Conservation (phyloP, 2,888 invertebrate genomes). For the Antheraea assamensis region DNA sequence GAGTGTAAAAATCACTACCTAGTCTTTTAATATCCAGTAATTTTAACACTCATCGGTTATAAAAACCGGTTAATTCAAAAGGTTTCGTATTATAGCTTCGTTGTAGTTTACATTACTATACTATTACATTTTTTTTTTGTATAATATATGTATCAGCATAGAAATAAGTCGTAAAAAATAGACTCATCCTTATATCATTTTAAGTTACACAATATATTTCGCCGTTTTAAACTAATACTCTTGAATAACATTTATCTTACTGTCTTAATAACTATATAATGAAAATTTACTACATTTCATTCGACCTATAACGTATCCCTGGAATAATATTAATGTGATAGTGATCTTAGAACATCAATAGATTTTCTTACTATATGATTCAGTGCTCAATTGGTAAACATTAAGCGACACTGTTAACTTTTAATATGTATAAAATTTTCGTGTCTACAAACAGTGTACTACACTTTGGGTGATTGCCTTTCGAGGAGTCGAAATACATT, state of each 20-base stretch:
- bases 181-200: not conserved
- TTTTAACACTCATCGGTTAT: too few relatives aligned
- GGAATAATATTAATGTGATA: not conserved
- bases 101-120: too few relatives aligned
- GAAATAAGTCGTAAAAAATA: constrained; percentile 8
- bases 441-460: not conserved
- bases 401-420: not conserved
- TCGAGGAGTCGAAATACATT: not conserved
- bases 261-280: constrained; percentile 7
- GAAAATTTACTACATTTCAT: not conserved
- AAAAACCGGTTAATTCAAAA: not conserved
- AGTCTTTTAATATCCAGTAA: too few relatives aligned
- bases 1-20: too few relatives aligned
- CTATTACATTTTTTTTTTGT: not conserved
- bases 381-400: not conserved
- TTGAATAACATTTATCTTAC: constrained; percentile 1
- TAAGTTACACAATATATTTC: constrained; percentile 6
- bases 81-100: not conserved
- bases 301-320: not conserved
- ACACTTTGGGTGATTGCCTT: not conserved
- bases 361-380: not conserved
- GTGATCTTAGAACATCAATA: constrained; percentile 3
- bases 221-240: not conserved
- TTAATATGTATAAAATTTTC: not conserved
- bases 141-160: not conserved